phyloP scores from a whole-genome alignment of 2,888 invertebrate genomes.

The Ditula angustiorana region DNA sequence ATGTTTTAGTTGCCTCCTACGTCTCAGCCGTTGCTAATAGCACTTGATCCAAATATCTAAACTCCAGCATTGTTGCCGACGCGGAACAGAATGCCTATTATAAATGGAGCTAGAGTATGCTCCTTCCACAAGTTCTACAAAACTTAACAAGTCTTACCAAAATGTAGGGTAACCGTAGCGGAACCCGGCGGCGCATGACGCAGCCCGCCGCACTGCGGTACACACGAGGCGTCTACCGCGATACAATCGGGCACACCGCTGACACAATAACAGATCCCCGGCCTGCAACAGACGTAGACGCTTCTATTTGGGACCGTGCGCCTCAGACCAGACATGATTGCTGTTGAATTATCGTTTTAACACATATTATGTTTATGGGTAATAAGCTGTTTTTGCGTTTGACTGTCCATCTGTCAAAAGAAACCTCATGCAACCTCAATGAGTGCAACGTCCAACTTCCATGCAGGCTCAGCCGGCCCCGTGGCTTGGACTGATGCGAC shows the following conservation, averaged over 20 bases:
- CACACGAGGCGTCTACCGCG: constrained; percentile 27
- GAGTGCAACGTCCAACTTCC: too few species aligned
- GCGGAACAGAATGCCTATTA: neutral
- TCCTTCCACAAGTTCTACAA: neutral
- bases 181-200: constrained; percentile 35
- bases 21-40: too few species aligned
- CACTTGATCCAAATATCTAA: neutral
- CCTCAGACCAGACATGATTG: too few species aligned
- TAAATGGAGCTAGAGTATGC: neutral
- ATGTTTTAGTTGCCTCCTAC: too few species aligned
- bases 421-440: too few species aligned
- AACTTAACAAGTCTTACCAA: constrained; percentile 9
- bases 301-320: constrained; percentile 1
- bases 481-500: too few species aligned
- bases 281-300: constrained; percentile 5
- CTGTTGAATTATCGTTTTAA: too few species aligned
- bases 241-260: constrained; percentile 27
- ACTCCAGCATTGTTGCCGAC: neutral
- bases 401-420: too few species aligned
- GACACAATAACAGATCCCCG: constrained; percentile 19
- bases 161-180: constrained; percentile 26
- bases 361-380: too few species aligned
- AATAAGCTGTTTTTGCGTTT: too few species aligned
- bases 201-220: constrained; percentile 41
- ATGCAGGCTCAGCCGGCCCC: too few species aligned